These are phyloP conservation scores for Sabatieria punctata DNA, from an alignment of 2,888 invertebrate species.

Conservation along the genomic window DNA sequence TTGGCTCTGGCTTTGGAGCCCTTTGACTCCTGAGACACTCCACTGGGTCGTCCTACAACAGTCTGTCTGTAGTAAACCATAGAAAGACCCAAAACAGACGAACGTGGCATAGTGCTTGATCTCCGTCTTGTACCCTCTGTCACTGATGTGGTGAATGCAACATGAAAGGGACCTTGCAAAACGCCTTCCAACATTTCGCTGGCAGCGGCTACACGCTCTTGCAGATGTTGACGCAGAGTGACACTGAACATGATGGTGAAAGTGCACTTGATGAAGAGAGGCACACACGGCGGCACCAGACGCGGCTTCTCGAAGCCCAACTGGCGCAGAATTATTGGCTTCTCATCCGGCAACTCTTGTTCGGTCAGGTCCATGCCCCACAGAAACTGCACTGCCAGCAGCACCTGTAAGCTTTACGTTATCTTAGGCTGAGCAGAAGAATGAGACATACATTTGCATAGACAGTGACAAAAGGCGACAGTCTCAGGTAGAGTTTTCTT, in stretches of 20 bases:
- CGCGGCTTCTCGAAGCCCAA: constrained; percentile 17
- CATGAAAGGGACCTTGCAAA: neutral
- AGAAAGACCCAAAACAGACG: too few species aligned
- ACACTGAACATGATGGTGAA: constrained; percentile 90
- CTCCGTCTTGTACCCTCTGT: too few species aligned
- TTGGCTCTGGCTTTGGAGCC: too few species aligned
- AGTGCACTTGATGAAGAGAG: constrained; percentile 39
- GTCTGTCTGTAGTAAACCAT: too few species aligned
- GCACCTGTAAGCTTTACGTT: constrained; percentile 30
- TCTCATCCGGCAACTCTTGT: constrained; percentile 51
- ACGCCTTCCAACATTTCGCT: neutral
- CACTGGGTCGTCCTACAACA: too few species aligned
- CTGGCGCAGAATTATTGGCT: constrained; percentile 14
- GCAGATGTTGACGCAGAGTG: constrained; percentile 70
- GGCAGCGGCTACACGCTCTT: constrained; percentile 41
- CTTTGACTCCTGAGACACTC: too few species aligned
- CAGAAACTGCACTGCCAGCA: constrained; percentile 56
- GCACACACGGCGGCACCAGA: constrained; percentile 11
- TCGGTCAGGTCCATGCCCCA: constrained; percentile 73
- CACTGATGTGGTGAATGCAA: neutral
- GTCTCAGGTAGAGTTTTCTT: constrained; percentile 67
- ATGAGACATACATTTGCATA: constrained; percentile 49
- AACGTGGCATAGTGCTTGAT: too few species aligned
- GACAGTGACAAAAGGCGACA: constrained; percentile 69
- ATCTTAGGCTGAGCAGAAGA: neutral